Base-by-base conservation (phyloP, 1,140 invertebrate genomes). In the Drosophila guanche region DNA sequence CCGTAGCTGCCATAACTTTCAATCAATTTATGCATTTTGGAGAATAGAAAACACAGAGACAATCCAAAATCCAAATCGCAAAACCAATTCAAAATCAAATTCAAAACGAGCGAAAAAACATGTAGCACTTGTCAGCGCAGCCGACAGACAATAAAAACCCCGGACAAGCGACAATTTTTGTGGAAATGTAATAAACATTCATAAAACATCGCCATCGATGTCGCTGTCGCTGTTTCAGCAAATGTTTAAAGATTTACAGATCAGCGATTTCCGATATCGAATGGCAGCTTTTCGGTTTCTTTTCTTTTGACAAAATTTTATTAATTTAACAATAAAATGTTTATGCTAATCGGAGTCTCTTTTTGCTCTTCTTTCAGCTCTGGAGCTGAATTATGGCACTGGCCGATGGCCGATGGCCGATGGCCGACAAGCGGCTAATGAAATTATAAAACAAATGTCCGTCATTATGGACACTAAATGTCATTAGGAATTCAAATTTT, bases 401-500 rank as follows among this genome's bases (percentile, higher is more conserved):
- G 45, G 16, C 50, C 29, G 25, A 48, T 43, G 20, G 47, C 47
- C 47, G 62, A 85, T 61, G 45, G 16, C 50, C 29, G 25, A 48
- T 43, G 20, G 47, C 47, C 47, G 62, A 85, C 81, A 86, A 81
- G 70, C 66, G 70, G 61, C 83, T 88, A 88, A 88, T 88, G 83
- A 88, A 88, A 88, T 88, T 88, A 88, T 88, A 88, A 88, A 88
- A 88, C 83, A 83, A 88, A 88, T 88, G 83, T 88, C 62, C 75
- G 78, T 88, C 83, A 88, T 88, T 88, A 88, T 66, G 78, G 79
- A 88, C 83, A 89, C 81, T 88, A 88, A 86, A 89, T 40, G 75
- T 75, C 75, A 88, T 88, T 88, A 89, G 62, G 79, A 76, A 88
- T 88, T 88, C 84, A 88, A 88, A 88, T 86, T 71, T 85, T 51